Evolutionary conservation across 2,113 vertebrate species (phyloP).

Genomic region (Colossoma macropomum): DNA sequence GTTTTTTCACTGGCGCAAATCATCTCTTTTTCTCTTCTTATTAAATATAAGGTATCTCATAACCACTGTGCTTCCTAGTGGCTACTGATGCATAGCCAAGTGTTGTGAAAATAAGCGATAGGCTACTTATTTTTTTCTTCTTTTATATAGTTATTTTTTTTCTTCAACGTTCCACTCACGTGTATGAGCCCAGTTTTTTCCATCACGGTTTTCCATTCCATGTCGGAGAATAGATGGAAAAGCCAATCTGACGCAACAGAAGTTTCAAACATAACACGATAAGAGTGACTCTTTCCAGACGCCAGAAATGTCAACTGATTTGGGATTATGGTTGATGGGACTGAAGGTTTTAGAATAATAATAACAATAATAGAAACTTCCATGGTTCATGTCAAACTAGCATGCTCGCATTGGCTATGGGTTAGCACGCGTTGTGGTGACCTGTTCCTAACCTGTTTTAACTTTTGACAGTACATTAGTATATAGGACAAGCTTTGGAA

Average conservation of each 20-base stretch:
- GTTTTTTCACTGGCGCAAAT: neutral
- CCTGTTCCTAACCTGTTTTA: neutral
- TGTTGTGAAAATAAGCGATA: constrained; percentile 45
- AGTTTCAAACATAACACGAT: constrained; percentile 34
- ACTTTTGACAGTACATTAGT: neutral
- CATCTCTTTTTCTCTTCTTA: constrained; percentile 9
- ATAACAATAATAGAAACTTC: neutral
- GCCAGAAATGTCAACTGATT: constrained; percentile 17
- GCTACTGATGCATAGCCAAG: constrained; percentile 21
- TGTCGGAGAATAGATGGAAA: constrained; percentile 40
- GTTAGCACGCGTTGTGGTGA: neutral
- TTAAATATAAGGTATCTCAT: constrained; percentile 41
- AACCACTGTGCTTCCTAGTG: constrained; percentile 21
- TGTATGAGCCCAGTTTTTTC: constrained; percentile 34
- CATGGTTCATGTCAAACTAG: neutral
- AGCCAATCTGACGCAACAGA: constrained; percentile 46
- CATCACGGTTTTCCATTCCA: constrained; percentile 54
- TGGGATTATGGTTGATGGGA: neutral
- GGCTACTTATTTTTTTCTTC: constrained; percentile 14
- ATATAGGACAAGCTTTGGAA: neutral
- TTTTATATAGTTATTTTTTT: too few relatives aligned
- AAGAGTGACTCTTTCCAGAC: constrained; percentile 51
- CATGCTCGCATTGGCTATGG: neutral
- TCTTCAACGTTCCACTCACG: constrained; percentile 37
- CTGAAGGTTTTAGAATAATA: neutral